Conservation (phyloP, 2,888 invertebrate genomes). For the Tuta absoluta region DNA sequence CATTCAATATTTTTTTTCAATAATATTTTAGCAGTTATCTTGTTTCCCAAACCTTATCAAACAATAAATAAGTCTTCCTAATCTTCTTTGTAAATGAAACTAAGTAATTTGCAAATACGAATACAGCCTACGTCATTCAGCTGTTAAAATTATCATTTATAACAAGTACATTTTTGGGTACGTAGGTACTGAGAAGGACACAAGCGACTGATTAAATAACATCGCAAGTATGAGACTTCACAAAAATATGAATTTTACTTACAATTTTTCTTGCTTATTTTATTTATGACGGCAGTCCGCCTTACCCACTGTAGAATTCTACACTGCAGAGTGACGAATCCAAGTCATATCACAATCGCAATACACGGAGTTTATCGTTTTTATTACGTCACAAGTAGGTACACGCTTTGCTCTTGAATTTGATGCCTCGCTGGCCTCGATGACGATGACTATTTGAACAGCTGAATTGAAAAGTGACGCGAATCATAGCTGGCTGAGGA, state of each 20-base stretch:
- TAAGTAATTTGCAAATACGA: not conserved
- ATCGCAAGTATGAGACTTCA: not conserved
- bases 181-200: not conserved
- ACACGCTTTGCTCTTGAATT: conserved; percentile 5
- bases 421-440: not conserved
- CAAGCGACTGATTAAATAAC: not conserved
- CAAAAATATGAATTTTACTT: not conserved
- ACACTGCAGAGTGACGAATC: conserved; percentile 7
- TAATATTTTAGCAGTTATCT: no score
- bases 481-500: no score
- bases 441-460: not conserved
- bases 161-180: not conserved
- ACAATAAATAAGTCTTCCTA: not conserved
- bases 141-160: not conserved
- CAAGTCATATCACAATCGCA: not conserved
- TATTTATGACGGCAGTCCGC: not conserved
- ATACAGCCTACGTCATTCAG: not conserved
- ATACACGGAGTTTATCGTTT: not conserved
- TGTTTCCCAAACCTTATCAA: not conserved
- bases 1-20: not conserved
- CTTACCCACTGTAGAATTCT: not conserved
- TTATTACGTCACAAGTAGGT: conserved; percentile 6
- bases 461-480: not conserved
- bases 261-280: not conserved
- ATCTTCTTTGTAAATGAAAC: not conserved